Evolutionary conservation across 2,797 vertebrate genomes (phyloP).

Genomic region (Acrocephalus scirpaceus): DNA sequence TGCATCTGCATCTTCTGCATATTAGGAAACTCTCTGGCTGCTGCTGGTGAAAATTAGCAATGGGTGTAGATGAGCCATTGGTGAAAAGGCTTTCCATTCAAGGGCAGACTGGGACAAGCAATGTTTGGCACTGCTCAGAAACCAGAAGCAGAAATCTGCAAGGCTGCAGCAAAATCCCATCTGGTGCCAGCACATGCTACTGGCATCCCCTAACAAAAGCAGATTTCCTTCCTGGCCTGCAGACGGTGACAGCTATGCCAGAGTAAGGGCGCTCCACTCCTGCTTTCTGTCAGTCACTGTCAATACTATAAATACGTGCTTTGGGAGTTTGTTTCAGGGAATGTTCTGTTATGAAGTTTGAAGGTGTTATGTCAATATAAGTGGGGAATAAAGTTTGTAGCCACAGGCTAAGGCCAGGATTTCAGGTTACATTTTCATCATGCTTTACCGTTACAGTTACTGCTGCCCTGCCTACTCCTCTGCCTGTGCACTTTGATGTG

Average conservation of each 20-base stretch:
- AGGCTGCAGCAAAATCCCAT: not conserved
- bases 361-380: not conserved
- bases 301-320: not conserved
- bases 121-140: not conserved
- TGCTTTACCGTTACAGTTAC: not conserved
- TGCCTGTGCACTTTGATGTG: not conserved
- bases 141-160: not conserved
- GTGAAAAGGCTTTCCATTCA: not conserved
- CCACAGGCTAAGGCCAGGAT: not conserved
- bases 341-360: not conserved
- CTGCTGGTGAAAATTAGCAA: not conserved
- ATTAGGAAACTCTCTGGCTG: not conserved
- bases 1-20: not conserved
- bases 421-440: not conserved
- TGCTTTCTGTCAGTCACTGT: not conserved
- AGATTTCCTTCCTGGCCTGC: not conserved
- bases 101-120: not conserved
- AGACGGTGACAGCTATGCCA: not conserved
- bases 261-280: not conserved
- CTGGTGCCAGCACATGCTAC: not conserved
- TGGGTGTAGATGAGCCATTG: not conserved
- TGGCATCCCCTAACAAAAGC: not conserved
- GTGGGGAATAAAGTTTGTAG: not conserved
- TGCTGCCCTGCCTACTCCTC: not conserved
- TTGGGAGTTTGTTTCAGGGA: not conserved